Conservation (phyloP, 1,140 invertebrate species). For the Drosophila saltans region DNA sequence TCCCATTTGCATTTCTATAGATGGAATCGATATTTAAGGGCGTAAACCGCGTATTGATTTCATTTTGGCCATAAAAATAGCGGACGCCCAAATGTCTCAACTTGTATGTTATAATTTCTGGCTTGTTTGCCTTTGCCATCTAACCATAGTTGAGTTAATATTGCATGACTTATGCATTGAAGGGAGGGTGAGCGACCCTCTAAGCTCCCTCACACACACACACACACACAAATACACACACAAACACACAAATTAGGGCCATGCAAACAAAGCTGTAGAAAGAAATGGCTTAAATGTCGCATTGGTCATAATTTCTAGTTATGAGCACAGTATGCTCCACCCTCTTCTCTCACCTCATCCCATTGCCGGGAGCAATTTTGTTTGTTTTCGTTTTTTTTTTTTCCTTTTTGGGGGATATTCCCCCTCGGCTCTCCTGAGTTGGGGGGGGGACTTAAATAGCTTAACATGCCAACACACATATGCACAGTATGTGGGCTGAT, state of each 20-base stretch:
- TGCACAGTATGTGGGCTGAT: conserved; percentile 35
- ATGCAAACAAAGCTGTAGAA: conserved; percentile 63
- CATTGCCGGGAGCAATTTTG: conserved; percentile 51
- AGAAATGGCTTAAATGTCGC: conserved; percentile 80
- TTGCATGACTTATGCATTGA: conserved; percentile 58
- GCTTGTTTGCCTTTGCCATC: conserved; percentile 35
- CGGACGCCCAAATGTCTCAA: conserved; percentile 24
- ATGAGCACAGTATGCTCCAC: conserved; percentile 23
- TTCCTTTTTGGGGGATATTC: conserved; percentile 45
- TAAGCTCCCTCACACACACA: conserved; percentile 15
- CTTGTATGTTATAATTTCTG: conserved; percentile 51
- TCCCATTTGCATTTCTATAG: conserved; percentile 21
- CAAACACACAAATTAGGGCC: conserved; percentile 63
- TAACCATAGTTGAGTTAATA: conserved; percentile 52
- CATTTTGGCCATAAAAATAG: conserved; percentile 2
- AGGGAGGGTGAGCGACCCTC: conserved; percentile 14
- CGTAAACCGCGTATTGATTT: conserved; percentile 21
- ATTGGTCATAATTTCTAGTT: conserved; percentile 78
- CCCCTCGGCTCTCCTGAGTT: conserved; percentile 32
- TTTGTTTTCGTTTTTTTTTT: conserved; percentile 69
- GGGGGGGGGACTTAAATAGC: conserved; percentile 65
- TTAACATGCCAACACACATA: conserved; percentile 69
- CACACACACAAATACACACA: not conserved
- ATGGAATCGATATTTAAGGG: conserved; percentile 57
- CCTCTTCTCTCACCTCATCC: not conserved